These are phyloP conservation scores for Minunthozetes semirufus DNA, from an alignment of 2,888 invertebrate species.

Conservation along the genomic window DNA sequence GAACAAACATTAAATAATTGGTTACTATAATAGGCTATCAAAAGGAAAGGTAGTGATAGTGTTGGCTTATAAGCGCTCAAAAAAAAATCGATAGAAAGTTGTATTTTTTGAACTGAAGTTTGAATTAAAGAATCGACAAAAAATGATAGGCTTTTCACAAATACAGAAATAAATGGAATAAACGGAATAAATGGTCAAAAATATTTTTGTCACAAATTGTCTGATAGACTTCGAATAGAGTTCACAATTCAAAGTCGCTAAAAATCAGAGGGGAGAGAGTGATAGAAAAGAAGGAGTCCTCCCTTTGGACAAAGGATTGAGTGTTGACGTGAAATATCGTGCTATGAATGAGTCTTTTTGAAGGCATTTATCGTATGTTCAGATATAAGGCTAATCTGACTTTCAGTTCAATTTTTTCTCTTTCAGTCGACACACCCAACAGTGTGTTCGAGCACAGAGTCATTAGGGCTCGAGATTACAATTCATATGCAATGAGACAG, in stretches of 20 bases:
- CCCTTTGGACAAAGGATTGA: slow-evolving; percentile 20
- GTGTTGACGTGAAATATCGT: slow-evolving; percentile 15
- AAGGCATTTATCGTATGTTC: slow-evolving; percentile 4
- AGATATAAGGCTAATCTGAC: slow-evolving; percentile 27
- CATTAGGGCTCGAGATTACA: background rate
- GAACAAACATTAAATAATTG: background rate
- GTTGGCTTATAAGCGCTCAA: background rate
- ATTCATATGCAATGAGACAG: background rate
- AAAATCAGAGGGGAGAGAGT: background rate
- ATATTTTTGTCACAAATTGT: background rate
- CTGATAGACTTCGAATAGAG: background rate
- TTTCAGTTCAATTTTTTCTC: slow-evolving; percentile 2
- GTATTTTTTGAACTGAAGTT: too few relatives aligned
- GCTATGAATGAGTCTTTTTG: background rate
- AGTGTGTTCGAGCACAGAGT: background rate
- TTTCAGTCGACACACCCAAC: background rate
- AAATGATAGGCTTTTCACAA: background rate
- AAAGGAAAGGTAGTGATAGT: background rate
- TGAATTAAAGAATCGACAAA: background rate
- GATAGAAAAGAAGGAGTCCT: slow-evolving; percentile 5
- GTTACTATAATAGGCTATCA: background rate
- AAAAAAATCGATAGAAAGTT: background rate
- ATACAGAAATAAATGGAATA: background rate
- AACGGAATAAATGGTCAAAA: background rate
- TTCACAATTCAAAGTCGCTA: background rate